Conservation (phyloP, 2,797 vertebrate species). For the Eospalax fontanierii region DNA sequence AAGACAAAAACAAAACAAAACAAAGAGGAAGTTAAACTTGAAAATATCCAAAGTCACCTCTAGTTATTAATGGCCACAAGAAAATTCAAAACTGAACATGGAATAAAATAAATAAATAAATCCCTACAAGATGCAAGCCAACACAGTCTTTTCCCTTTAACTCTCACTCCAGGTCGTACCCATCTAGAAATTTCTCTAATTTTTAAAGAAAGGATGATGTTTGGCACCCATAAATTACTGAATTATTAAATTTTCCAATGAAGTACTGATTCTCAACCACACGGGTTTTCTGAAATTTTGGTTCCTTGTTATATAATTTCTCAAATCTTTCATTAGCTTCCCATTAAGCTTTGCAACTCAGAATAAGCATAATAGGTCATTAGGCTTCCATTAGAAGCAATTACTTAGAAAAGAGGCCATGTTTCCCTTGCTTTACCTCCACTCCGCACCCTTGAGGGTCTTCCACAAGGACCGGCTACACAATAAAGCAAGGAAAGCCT, state of each 20-base stretch:
- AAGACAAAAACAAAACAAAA: neutral
- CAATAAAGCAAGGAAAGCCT: neutral
- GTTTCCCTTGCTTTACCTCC: neutral
- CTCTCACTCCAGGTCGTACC: neutral
- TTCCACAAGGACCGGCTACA: neutral
- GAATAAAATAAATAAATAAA: neutral
- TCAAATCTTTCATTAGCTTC: constrained; percentile 42
- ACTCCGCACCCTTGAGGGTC: neutral
- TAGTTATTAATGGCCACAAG: neutral
- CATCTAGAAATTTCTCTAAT: constrained; percentile 4
- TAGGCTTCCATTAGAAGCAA: constrained; percentile 69
- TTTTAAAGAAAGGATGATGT: constrained; percentile 45
- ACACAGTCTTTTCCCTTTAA: neutral
- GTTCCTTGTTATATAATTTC: constrained; percentile 55
- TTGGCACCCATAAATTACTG: constrained; percentile 22
- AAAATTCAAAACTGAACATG: neutral
- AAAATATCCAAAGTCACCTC: neutral
- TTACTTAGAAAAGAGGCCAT: constrained; percentile 55
- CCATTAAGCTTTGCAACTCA: constrained; percentile 9
- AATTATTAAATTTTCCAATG: constrained; percentile 69
- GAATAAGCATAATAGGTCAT: constrained; percentile 47
- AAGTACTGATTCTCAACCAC: constrained; percentile 66
- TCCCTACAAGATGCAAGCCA: neutral
- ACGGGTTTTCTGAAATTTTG: constrained; percentile 51
- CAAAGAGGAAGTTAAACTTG: neutral